Conservation (phyloP, 2,797 vertebrate genomes). For the Phataginus tricuspis region DNA sequence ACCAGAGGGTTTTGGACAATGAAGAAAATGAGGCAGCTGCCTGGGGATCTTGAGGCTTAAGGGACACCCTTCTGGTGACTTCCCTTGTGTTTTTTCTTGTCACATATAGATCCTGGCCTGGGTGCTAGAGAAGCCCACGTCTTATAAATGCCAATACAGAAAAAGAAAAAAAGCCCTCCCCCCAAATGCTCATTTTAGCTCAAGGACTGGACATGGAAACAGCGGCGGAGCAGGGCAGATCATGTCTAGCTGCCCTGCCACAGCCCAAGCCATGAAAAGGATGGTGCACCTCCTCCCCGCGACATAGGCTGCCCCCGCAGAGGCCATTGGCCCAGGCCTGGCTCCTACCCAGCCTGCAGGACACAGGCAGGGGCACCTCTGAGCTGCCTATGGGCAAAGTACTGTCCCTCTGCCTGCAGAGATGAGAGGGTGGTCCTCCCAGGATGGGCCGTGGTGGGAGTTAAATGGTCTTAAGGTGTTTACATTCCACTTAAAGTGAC, state of each 20-base stretch:
- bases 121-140: not conserved
- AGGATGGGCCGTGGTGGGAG: not conserved
- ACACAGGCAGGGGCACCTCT: not conserved
- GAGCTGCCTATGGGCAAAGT: not conserved
- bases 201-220: not conserved
- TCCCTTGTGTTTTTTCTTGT: not conserved
- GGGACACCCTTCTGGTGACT: not conserved
- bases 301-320: not conserved
- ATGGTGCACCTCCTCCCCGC: fast-evolving
- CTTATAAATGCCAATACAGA: not conserved
- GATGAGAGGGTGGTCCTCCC: not conserved
- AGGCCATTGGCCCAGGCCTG: not conserved
- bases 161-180: not conserved
- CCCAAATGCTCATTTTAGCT: not conserved
- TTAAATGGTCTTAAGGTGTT: not conserved
- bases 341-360: not conserved
- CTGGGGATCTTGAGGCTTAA: not conserved
- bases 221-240: not conserved
- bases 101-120: not conserved
- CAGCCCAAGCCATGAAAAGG: not conserved
- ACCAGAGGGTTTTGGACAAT: not conserved
- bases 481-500: not conserved
- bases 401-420: not conserved
- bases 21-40: not conserved
- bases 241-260: not conserved